These are phyloP conservation scores for Aleiodes testaceus DNA, from an alignment of 2,888 invertebrate species.

Conservation along the genomic window DNA sequence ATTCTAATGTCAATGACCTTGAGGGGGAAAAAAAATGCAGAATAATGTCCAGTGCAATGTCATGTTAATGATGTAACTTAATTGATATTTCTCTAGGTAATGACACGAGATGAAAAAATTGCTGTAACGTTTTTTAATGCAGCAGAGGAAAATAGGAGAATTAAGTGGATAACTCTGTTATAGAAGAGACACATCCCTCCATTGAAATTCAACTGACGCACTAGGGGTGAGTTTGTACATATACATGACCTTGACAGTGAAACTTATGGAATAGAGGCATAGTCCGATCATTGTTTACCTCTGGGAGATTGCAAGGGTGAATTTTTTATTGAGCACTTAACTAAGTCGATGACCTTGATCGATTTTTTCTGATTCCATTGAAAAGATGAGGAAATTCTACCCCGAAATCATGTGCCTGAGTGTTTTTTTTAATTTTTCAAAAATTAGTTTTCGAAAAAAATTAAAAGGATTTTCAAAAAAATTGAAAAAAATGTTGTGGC, in stretches of 20 bases:
- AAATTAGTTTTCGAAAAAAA: no score
- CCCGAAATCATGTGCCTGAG: no score
- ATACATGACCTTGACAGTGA: slow-evolving; percentile 42
- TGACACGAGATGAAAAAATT: not conserved
- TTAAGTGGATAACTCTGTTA: no score
- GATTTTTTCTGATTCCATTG: no score
- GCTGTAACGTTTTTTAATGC: no score
- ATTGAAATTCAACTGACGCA: slow-evolving; percentile 41
- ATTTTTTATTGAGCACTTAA: not conserved
- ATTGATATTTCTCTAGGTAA: not conserved
- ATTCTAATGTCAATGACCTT: slow-evolving; percentile 46
- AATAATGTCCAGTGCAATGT: slow-evolving; percentile 28
- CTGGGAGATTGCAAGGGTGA: not conserved
- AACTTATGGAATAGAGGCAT: slow-evolving; percentile 18
- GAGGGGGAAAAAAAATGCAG: slow-evolving; percentile 44
- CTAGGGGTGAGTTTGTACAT: slow-evolving; percentile 12
- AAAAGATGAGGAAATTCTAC: no score
- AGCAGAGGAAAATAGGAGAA: no score
- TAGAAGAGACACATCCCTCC: slow-evolving; percentile 5
- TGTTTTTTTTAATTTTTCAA: no score
- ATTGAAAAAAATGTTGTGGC: no score
- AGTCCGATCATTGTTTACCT: slow-evolving; percentile 2
- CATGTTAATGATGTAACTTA: not conserved
- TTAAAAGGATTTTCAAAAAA: no score
- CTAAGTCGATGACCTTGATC: no score